Conservation (phyloP, 1,140 invertebrate genomes). For the Drosophila sucinea region DNA sequence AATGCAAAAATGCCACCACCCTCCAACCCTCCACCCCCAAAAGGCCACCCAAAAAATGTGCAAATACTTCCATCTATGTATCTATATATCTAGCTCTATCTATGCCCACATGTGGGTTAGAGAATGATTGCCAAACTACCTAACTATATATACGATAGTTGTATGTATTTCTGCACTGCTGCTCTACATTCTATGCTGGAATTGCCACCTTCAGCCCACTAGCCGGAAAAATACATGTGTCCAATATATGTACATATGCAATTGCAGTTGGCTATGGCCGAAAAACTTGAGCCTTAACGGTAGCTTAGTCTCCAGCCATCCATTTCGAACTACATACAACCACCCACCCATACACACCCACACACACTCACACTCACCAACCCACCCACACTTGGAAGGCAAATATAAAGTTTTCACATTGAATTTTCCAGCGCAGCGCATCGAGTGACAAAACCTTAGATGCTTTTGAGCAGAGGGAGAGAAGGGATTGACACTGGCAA, state of each 20-base stretch:
- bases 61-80: slow-evolving; percentile 61
- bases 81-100: slow-evolving; percentile 6
- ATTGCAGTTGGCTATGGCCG: slow-evolving; percentile 54
- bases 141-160: slow-evolving; percentile 2
- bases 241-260: slow-evolving; percentile 55
- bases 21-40: background rate
- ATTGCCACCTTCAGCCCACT: slow-evolving; percentile 19
- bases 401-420: slow-evolving; percentile 78
- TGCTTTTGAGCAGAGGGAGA: slow-evolving; percentile 6
- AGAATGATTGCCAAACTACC: slow-evolving; percentile 47
- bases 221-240: slow-evolving; percentile 50
- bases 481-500: slow-evolving; percentile 11
- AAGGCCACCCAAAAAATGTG: slow-evolving; percentile 42
- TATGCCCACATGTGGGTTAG: slow-evolving; percentile 51
- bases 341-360: background rate
- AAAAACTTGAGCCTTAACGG: slow-evolving; percentile 66
- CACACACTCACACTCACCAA: slow-evolving; percentile 6
- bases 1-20: slow-evolving; percentile 13
- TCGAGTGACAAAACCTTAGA: slow-evolving; percentile 63
- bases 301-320: slow-evolving; percentile 64
- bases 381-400: slow-evolving; percentile 25
- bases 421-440: slow-evolving; percentile 70
- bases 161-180: slow-evolving; percentile 38
- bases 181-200: slow-evolving; percentile 53
- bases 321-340: slow-evolving; percentile 30